Evolutionary conservation across 2,113 vertebrate species (phyloP), one percentile per base, ranked within the genome.

Genomic region (Clinocottus analis): DNA sequence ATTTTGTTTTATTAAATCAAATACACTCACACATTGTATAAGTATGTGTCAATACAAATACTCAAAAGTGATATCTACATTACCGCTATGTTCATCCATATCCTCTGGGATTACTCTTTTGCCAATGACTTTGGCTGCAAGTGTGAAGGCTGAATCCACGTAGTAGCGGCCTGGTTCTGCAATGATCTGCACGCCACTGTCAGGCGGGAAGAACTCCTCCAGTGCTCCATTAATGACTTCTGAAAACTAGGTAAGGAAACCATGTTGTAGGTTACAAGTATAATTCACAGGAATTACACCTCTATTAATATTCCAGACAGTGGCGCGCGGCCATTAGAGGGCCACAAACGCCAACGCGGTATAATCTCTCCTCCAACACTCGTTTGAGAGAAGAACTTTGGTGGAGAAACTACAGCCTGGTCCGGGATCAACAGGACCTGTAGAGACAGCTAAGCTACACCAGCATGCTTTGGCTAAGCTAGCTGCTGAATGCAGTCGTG

Each of bases 111-210:
- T 89, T 1, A 95, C 91, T 81, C 95, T 97, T 89, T 97, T 99
- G 27, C 96, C 96, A 66, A 98, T 96, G 77, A 98, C 93, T 60
- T 96, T 98, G 37, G 96, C 95, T 4, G 96, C 96, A n/a, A 98
- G 90, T 0, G 95, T 98, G 88, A 96, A 97, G 0, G 96, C 96
- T 8, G 96, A 97, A 1, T 97, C 96, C 41, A 96, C 96, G 1
- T 96, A 99, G 72, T 97, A 99, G 66, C 96, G 94, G 51, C 97
- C 97, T 0, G 96, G 97, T 79, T 99, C 97, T 4, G 97, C 96
- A 61, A 98, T 97, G 77, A 98, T 86, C 23, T 75, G 87, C 80
- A 98, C 55, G 90, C 37, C 95, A 31, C 90, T 47, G 91, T 96
- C 97, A 0, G 56, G 75, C 0, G 97, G 96, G 39, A 98, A 99